Conservation (phyloP, 2,797 vertebrate genomes). For the Sebastes goodei region DNA sequence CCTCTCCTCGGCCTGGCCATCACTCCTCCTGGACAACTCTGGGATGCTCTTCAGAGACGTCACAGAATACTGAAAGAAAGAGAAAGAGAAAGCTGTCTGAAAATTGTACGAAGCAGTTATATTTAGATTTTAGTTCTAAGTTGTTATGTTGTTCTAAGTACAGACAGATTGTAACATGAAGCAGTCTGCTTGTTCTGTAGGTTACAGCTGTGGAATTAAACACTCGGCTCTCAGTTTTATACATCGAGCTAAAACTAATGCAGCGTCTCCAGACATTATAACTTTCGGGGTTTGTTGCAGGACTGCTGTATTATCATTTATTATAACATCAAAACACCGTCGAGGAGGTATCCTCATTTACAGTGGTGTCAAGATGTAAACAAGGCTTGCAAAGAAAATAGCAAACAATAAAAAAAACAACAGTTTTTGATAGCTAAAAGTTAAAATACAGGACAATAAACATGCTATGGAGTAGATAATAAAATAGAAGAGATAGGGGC, state of each 20-base stretch:
- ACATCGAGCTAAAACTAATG: neutral
- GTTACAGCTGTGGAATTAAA: constrained; percentile 8
- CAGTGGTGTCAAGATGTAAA: too few species aligned
- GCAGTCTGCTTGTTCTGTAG: neutral
- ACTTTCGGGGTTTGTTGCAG: too few species aligned
- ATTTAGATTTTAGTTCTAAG: constrained; percentile 18
- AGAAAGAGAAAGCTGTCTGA: fast-evolving
- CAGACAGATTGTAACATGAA: constrained; percentile 3
- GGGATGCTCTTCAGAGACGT: constrained; percentile 95
- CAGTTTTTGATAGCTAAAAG: too few species aligned
- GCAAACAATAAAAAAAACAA: too few species aligned
- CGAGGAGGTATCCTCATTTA: too few species aligned
- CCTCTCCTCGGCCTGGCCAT: constrained; percentile 90
- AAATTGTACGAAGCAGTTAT: neutral
- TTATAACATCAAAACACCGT: too few species aligned
- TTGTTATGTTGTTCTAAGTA: neutral
- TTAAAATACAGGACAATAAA: too few species aligned
- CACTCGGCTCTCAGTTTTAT: neutral
- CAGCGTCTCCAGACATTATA: too few species aligned
- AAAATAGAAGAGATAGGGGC: too few species aligned
- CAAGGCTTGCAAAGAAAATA: too few species aligned
- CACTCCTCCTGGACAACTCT: constrained; percentile 92
- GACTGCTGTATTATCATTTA: too few species aligned
- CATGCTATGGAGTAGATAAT: too few species aligned
- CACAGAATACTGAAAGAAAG: constrained; percentile 87